Conservation (phyloP, 2,113 vertebrate genomes). For the Pollimyrus isidori region DNA sequence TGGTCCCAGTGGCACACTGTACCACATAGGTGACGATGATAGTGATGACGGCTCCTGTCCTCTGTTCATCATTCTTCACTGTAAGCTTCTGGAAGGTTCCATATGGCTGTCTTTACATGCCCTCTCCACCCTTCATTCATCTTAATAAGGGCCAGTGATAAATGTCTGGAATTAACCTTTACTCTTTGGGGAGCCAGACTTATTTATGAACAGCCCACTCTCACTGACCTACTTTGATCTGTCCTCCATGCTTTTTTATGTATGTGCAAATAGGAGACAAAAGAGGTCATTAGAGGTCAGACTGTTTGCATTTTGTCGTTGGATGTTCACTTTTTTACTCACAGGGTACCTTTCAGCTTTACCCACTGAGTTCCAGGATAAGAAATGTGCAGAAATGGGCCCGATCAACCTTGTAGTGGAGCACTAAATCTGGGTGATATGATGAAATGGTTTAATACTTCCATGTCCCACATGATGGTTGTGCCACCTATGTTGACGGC, state of each 20-base stretch:
- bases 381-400: background rate
- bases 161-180: conserved; percentile 8
- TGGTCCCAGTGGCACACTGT: background rate
- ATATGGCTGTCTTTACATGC: background rate
- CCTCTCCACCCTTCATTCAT: background rate
- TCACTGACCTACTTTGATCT: background rate
- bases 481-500: background rate
- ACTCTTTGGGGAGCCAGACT: background rate
- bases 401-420: background rate
- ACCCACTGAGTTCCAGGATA: background rate
- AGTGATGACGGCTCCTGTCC: background rate
- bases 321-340: background rate
- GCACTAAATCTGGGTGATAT: background rate
- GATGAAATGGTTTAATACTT: background rate
- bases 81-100: background rate
- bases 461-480: background rate
- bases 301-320: background rate
- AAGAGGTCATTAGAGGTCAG: background rate
- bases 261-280: background rate
- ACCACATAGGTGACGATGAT: background rate
- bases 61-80: background rate
- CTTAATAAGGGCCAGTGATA: background rate
- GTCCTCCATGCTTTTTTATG: background rate
- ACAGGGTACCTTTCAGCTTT: background rate
- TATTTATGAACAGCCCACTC: background rate